phyloP scores from a whole-genome alignment of 2,888 invertebrate species.

The Trichogramma evanescens region DNA sequence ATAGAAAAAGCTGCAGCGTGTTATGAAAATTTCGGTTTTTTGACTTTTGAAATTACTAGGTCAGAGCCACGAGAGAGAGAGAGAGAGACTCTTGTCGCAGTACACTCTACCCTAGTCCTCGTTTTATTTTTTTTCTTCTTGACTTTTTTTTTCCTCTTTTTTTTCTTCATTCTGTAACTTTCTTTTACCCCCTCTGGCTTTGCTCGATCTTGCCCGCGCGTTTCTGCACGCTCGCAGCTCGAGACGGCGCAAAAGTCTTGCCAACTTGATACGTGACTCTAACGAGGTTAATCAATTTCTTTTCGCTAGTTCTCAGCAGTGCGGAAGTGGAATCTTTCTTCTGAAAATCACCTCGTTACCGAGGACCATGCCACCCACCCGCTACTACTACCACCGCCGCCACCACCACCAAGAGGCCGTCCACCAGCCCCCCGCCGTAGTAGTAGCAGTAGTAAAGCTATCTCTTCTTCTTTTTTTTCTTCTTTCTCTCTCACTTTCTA shows the following conservation, averaged over 20 bases:
- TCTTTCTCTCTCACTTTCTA: neutral
- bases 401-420: neutral
- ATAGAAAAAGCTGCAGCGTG: too few relatives aligned
- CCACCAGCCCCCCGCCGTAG: too few relatives aligned
- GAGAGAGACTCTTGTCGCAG: too few relatives aligned
- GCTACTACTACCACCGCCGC: neutral
- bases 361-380: neutral
- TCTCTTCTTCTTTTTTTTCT: neutral
- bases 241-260: neutral
- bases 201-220: neutral
- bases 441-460: too few relatives aligned
- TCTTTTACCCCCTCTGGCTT: neutral
- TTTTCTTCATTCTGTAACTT: neutral
- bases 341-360: constrained; percentile 12
- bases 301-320: neutral
- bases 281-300: constrained; percentile 13
- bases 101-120: too few relatives aligned
- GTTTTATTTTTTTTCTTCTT: too few relatives aligned
- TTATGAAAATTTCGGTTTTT: too few relatives aligned
- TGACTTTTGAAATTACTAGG: too few relatives aligned
- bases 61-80: too few relatives aligned
- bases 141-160: neutral
- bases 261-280: constrained; percentile 7
- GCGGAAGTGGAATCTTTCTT: constrained; percentile 3
- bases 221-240: neutral